These are phyloP conservation scores for Orcinus orca DNA, from an alignment of 2,113 vertebrate species.

Conservation along the genomic window DNA sequence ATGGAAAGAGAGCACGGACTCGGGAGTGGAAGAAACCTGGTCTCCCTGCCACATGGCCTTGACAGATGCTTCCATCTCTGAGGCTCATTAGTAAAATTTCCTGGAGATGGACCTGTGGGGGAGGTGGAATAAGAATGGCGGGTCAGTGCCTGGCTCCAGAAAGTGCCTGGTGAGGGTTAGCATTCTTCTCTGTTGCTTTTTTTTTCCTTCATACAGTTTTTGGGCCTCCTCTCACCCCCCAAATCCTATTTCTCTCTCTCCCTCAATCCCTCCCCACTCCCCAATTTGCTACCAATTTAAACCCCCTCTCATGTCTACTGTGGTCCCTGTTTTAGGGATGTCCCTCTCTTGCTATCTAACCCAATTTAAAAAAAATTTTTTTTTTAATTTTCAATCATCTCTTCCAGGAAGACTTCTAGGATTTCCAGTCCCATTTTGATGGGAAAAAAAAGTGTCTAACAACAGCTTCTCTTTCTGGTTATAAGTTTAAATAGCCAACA, in stretches of 20 bases:
- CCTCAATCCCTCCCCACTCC: neutral
- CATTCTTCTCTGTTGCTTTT: neutral
- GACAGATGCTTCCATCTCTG: accelerated
- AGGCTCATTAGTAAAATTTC: neutral
- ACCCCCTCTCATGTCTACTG: accelerated
- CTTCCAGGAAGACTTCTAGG: neutral
- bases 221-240: neutral
- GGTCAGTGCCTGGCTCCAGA: neutral
- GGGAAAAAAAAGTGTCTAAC: neutral
- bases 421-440: neutral
- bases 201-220: neutral
- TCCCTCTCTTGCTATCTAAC: neutral
- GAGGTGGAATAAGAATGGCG: neutral
- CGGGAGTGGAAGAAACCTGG: neutral
- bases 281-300: neutral
- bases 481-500: neutral
- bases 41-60: accelerated
- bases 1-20: neutral
- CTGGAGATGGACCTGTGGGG: neutral
- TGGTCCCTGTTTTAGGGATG: neutral
- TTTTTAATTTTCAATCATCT: neutral
- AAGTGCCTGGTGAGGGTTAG: neutral
- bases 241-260: neutral
- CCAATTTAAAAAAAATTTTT: accelerated
- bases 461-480: neutral